phyloP scores from a whole-genome alignment of 2,113 vertebrate species.

The Saiga tatarica region DNA sequence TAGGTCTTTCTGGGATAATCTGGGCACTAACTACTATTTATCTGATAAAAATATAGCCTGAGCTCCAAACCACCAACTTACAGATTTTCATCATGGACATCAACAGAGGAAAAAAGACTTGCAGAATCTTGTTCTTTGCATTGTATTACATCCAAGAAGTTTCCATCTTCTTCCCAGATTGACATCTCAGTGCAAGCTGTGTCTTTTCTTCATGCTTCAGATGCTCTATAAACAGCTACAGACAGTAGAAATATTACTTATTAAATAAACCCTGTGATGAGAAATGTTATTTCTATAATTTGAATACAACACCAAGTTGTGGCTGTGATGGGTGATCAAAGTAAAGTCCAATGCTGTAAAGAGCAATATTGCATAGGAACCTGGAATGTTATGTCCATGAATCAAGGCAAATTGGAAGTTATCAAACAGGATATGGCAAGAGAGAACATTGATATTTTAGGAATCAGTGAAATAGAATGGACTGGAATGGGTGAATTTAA shows the following conservation, averaged over 20 bases:
- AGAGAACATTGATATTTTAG: neutral
- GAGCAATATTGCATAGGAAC: neutral
- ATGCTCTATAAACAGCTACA: neutral
- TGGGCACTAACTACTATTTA: neutral
- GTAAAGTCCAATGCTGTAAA: neutral
- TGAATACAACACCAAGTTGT: neutral
- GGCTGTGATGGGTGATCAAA: neutral
- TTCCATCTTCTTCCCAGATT: neutral
- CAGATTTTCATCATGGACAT: neutral
- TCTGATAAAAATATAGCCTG: neutral
- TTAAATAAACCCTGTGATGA: neutral
- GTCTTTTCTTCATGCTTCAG: neutral
- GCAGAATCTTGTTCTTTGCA: neutral
- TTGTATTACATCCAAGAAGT: neutral
- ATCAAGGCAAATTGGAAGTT: neutral
- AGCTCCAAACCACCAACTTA: neutral
- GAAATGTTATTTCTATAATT: neutral
- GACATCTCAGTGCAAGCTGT: neutral
- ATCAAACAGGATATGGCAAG: neutral
- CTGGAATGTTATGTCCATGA: neutral
- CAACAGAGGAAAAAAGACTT: neutral
- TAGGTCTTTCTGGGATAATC: neutral
- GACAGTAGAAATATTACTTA: neutral
- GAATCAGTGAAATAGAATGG: neutral
- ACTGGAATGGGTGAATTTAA: neutral